phyloP scores from a whole-genome alignment of 2,113 vertebrate genomes.

The Hymenochirus boettgeri region DNA sequence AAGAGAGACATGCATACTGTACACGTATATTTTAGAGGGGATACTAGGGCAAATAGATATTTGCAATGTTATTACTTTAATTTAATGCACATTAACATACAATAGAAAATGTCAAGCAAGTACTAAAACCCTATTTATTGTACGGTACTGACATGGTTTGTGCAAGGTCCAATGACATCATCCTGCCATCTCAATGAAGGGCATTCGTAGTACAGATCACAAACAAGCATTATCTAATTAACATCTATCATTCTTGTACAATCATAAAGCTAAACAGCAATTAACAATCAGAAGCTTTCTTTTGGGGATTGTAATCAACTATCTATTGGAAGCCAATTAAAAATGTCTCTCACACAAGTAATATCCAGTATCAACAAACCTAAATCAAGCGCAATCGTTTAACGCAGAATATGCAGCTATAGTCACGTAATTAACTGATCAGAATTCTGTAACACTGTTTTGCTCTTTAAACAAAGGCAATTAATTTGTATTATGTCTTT shows the following conservation, averaged over 20 bases:
- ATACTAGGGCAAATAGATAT: background rate
- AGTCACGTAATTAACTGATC: no score
- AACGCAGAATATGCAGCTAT: no score
- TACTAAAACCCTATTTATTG: constrained; percentile 8
- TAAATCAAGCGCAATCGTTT: no score
- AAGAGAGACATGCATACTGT: no score
- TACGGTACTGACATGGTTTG: background rate
- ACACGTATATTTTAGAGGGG: no score
- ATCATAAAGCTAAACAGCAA: constrained; percentile 5
- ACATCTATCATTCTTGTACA: constrained; percentile 4
- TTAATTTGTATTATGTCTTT: no score
- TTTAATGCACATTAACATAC: constrained; percentile 10
- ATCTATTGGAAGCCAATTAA: background rate
- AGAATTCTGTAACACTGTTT: no score
- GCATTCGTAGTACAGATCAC: background rate
- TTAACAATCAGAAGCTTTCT: constrained; percentile 1
- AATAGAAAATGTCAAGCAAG: constrained; percentile 11
- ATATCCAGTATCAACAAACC: no score
- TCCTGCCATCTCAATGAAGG: background rate
- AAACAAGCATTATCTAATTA: constrained; percentile 5
- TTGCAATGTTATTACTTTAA: background rate
- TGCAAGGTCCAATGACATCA: background rate
- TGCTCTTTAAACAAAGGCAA: no score
- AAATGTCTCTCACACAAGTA: no score
- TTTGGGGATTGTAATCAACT: background rate